phyloP scores from a whole-genome alignment of 2,888 invertebrate genomes.

The Acleris cristana region DNA sequence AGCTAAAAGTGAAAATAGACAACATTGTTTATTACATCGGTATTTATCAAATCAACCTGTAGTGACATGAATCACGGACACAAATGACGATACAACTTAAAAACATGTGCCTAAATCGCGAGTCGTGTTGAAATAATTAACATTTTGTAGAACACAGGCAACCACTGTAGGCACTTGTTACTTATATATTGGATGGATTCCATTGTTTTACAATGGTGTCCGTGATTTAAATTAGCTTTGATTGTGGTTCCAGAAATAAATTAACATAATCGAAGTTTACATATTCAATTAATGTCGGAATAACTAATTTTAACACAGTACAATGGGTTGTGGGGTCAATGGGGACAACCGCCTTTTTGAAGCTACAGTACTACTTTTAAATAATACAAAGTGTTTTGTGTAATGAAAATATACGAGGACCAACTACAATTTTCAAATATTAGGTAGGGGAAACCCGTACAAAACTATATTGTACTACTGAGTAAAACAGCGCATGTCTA shows the following conservation, averaged over 20 bases:
- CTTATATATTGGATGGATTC: conserved; percentile 8
- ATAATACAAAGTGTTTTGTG: not conserved
- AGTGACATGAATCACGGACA: too few relatives aligned
- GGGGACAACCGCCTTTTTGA: conserved; percentile 44
- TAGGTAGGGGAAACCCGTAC: too few relatives aligned
- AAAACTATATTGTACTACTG: too few relatives aligned
- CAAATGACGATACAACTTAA: too few relatives aligned
- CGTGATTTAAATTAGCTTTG: conserved; percentile 48
- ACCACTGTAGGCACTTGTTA: conserved; percentile 10
- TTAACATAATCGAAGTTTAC: conserved; percentile 51
- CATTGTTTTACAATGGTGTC: conserved; percentile 38
- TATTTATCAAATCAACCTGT: too few relatives aligned
- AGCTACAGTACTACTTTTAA: not conserved
- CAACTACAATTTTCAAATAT: too few relatives aligned
- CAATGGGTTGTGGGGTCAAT: conserved; percentile 58
- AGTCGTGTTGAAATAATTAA: not conserved
- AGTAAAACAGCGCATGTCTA: too few relatives aligned
- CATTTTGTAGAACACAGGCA: not conserved
- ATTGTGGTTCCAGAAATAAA: conserved; percentile 45
- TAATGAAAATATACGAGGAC: too few relatives aligned
- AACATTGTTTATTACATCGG: too few relatives aligned
- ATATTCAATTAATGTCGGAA: conserved; percentile 60
- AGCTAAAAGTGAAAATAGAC: too few relatives aligned
- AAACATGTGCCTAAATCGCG: too few relatives aligned
- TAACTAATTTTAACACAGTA: conserved; percentile 57